A percentile compares a stretch with the other conserved stretches of the same genome.
Evolutionary conservation across 1,140 invertebrate genomes (phyloP).

Genomic region (Bombyx mori): ASM3026992v2 NC_085116.1:5964001-5964500

Average conservation of each 20-base stretch:
- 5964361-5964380: no score
- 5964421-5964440: no score
- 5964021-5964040: neutral
- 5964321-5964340: no score
- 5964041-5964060: neutral
- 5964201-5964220: slow-evolving; percentile 24
- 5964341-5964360: no score
- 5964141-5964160: slow-evolving; percentile 22
- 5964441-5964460: no score
- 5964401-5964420: no score
- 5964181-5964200: slow-evolving; percentile 14
- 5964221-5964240: slow-evolving; percentile 34
- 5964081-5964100: slow-evolving; percentile 35
- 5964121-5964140: slow-evolving; percentile 16
- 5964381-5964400: no score
- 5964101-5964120: slow-evolving; percentile 28
- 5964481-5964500: no score
- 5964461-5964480: no score
- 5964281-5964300: slow-evolving; percentile 36
- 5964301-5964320: slow-evolving; percentile 43
- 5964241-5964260: slow-evolving; percentile 35
- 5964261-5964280: slow-evolving; percentile 26
- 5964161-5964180: slow-evolving; percentile 30
- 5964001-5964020: no score
- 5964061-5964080: slow-evolving; percentile 6